phyloP scores from a whole-genome alignment of 2,888 invertebrate genomes.

The Amphipoea oculea region DNA sequence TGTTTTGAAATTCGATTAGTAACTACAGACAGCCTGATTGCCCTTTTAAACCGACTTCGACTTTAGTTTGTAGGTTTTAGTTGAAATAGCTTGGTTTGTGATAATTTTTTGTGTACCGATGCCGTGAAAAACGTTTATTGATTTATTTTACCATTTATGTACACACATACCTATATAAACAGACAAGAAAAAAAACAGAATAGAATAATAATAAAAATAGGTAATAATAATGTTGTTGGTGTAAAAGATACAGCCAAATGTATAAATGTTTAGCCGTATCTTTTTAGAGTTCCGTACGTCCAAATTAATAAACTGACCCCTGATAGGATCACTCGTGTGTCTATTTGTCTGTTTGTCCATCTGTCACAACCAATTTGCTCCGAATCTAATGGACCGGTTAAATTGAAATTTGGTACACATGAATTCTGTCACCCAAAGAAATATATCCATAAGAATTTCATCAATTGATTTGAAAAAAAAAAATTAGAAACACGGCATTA shows the following conservation, averaged over 20 bases:
- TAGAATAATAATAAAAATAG: too few relatives aligned
- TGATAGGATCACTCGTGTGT: too few relatives aligned
- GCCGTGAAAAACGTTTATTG: background rate
- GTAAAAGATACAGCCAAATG: background rate
- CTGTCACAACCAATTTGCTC: background rate
- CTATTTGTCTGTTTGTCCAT: too few relatives aligned
- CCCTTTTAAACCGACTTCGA: background rate
- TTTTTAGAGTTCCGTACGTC: background rate
- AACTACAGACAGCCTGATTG: background rate
- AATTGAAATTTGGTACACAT: background rate
- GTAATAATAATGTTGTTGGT: background rate
- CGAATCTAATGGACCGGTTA: background rate
- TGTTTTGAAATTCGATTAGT: background rate
- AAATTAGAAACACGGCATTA: background rate
- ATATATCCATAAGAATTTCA: too few relatives aligned
- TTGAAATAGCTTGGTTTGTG: background rate
- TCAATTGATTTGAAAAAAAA: too few relatives aligned
- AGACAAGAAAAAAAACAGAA: too few relatives aligned
- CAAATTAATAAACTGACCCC: too few relatives aligned
- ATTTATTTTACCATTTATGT: too few relatives aligned
- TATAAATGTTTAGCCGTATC: background rate
- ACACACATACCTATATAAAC: too few relatives aligned
- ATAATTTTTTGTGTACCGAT: background rate
- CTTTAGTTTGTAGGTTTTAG: background rate
- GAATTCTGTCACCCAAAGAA: background rate